These are phyloP conservation scores for Tipula unca DNA, from an alignment of 2,888 invertebrate species.

Conservation along the genomic window DNA sequence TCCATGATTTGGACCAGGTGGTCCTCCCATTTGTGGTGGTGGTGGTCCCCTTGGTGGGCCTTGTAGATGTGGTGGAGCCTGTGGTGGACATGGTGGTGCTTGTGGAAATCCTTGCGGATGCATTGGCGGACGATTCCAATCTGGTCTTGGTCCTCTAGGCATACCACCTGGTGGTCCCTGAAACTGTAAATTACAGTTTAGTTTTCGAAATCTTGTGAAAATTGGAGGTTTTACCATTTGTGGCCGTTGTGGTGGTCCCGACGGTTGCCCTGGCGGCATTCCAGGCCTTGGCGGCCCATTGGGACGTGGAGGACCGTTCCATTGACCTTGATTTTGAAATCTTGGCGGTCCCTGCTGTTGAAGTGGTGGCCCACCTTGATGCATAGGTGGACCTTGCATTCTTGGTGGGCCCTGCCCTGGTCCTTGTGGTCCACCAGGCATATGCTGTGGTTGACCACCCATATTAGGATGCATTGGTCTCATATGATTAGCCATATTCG, in stretches of 20 bases:
- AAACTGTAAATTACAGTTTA: constrained; percentile 29
- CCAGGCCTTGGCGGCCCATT: constrained; percentile 46
- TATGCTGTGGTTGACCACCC: constrained; percentile 47
- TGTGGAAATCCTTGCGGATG: constrained; percentile 55
- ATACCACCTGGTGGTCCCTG: constrained; percentile 44
- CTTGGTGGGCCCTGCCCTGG: constrained; percentile 53
- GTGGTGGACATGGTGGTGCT: constrained; percentile 48
- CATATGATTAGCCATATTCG: constrained; percentile 49
- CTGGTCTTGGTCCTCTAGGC: constrained; percentile 53
- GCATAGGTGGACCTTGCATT: constrained; percentile 54
- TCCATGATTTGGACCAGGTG: constrained; percentile 46
- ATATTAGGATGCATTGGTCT: constrained; percentile 45
- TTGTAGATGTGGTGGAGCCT: constrained; percentile 63
- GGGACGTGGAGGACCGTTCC: constrained; percentile 43
- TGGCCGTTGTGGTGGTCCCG: constrained; percentile 50
- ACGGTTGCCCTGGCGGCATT: constrained; percentile 43
- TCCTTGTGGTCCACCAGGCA: constrained; percentile 47
- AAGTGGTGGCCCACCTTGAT: constrained; percentile 46
- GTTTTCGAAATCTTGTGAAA: constrained; percentile 15
- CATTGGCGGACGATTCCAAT: constrained; percentile 69
- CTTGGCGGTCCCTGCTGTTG: constrained; percentile 50
- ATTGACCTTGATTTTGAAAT: constrained; percentile 42
- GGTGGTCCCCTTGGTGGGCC: constrained; percentile 56
- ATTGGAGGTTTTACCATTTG: constrained; percentile 44
- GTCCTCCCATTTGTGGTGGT: constrained; percentile 42